A percentile compares a stretch with the other conserved stretches of the same genome.
Conservation (phyloP, 2,888 invertebrate genomes). For the Tuberolachnus salignus region DNA sequence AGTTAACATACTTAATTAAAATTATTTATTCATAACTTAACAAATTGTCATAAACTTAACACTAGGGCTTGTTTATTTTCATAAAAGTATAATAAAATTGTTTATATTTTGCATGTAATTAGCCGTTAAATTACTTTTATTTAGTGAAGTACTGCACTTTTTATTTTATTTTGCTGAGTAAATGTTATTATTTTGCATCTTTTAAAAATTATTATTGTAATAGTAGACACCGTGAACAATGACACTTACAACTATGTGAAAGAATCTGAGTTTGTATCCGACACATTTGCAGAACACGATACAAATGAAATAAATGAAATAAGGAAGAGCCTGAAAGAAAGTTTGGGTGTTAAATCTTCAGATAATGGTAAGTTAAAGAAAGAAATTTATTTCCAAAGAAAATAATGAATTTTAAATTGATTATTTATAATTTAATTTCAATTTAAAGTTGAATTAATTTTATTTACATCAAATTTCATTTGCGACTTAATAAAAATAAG, state of each 20-base stretch:
- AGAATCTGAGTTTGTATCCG: constrained; percentile 54
- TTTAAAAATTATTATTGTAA: constrained; percentile 48
- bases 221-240: constrained; percentile 38
- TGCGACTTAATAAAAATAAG: too few species aligned
- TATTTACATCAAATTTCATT: background rate
- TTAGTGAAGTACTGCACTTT: constrained; percentile 21
- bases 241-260: constrained; percentile 50
- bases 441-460: constrained; percentile 11
- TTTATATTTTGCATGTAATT: constrained; percentile 13
- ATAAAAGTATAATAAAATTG: constrained; percentile 5
- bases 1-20: background rate
- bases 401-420: background rate
- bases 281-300: constrained; percentile 52
- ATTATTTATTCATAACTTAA: background rate
- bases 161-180: constrained; percentile 35
- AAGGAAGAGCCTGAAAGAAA: constrained; percentile 51
- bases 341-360: constrained; percentile 52
- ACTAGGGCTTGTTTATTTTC: background rate
- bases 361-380: constrained; percentile 49
- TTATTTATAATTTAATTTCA: background rate
- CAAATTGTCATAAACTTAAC: constrained; percentile 10
- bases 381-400: constrained; percentile 16
- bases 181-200: constrained; percentile 24
- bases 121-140: background rate
- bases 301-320: constrained; percentile 53